Base-by-base conservation (phyloP, 2,797 vertebrate species). In the Garrulus glandarius region DNA sequence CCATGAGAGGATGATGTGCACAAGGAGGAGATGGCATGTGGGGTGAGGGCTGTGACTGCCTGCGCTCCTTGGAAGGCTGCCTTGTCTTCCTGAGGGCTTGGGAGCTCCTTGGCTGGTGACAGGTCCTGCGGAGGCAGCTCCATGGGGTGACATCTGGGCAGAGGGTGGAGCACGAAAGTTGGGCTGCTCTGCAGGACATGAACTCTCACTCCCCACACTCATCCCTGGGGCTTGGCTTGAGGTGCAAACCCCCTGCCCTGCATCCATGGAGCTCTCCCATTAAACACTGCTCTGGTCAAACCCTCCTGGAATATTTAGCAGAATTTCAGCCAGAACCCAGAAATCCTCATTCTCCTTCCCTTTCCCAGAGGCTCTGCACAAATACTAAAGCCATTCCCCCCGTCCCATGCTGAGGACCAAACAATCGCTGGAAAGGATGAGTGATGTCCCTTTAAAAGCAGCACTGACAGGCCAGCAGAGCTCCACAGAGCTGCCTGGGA, bases 111-210 rank as follows among this genome's bases (percentile, higher is more conserved):
- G 23, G 5, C 13, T 56, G 41, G 56, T 55, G 70, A 21, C 49
- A 61, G 41, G 18, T 47, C 20, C 77, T 37, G 55, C 5, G 22
- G 32, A 14, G 61, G 47, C 55, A n/a, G 37, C 23, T 79, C 44
- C 15, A 10, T 6, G 59, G n/a, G 59, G 67, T 37, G 43, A 37
- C 65, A 64, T 1, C 27, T 8, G 57, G 32, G 67, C 50, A 71
- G 19, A 79, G 36, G 22, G 27, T 30, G 36, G 34, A 68, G 43
- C 23, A 50, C 2, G 0, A 7, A 63, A 37, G 1, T 0, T 2
- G 13, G 34, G 27, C 27, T 56, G 20, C 56, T 50, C 63, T 76
- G 43, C 32, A 56, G 64, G 56, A 11, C 21, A 2, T 6, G 4
- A 53, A 14, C 13, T 14, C 15, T 41, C 26, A 4, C 14, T 69